phyloP scores from a whole-genome alignment of 2,888 invertebrate species.

The Hypomecis punctinalis region DNA sequence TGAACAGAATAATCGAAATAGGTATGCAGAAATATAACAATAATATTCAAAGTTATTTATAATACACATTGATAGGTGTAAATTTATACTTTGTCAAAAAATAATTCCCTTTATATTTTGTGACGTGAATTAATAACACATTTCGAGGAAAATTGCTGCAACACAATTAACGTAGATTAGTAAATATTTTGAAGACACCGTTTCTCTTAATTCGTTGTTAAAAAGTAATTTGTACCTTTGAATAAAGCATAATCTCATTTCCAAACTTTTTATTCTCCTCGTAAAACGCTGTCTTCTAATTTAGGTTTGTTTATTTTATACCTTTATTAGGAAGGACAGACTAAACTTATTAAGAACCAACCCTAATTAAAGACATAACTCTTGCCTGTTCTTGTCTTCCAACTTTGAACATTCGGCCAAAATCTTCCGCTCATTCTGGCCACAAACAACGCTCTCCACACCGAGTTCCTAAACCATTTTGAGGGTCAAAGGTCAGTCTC shows the following conservation, averaged over 20 bases:
- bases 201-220: constrained; percentile 17
- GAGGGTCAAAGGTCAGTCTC: constrained; percentile 17
- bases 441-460: constrained; percentile 12
- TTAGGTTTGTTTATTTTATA: constrained; percentile 26
- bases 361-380: constrained; percentile 32
- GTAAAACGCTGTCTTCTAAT: constrained; percentile 24
- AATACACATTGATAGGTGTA: no score
- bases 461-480: neutral
- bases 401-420: constrained; percentile 21
- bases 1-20: no score
- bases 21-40: no score
- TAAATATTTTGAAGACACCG: constrained; percentile 19
- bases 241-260: constrained; percentile 25
- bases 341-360: constrained; percentile 28
- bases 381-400: constrained; percentile 23
- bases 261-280: constrained; percentile 22
- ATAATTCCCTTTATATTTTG: no score
- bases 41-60: no score
- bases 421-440: constrained; percentile 16
- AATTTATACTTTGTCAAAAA: no score
- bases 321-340: constrained; percentile 26
- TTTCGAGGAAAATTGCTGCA: neutral
- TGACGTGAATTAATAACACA: neutral
- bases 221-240: constrained; percentile 20
- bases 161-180: neutral